These are phyloP conservation scores for Noctua janthe DNA, from an alignment of 2,888 invertebrate genomes.

Conservation along the genomic window DNA sequence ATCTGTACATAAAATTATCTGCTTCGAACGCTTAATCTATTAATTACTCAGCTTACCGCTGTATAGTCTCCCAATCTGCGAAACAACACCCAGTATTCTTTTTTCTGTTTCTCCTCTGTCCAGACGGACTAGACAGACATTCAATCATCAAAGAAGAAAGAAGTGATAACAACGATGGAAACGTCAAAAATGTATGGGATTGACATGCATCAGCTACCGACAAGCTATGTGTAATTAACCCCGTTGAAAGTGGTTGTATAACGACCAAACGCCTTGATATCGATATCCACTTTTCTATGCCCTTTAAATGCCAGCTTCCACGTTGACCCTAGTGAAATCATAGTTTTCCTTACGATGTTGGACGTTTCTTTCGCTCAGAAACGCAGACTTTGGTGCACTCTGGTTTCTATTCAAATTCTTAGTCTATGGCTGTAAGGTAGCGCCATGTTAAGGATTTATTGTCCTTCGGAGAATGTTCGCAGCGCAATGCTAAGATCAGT, in stretches of 20 bases:
- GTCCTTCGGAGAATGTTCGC: slow-evolving; percentile 57
- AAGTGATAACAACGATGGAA: background rate
- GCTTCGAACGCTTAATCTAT: background rate
- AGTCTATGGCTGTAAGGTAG: slow-evolving; percentile 52
- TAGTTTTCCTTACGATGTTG: background rate
- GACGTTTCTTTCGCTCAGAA: background rate
- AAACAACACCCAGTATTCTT: background rate
- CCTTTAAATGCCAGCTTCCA: background rate
- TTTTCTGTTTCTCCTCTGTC: background rate
- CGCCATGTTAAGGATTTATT: slow-evolving; percentile 74
- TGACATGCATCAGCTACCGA: background rate
- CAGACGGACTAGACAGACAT: background rate
- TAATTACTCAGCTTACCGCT: background rate
- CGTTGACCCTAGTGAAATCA: background rate
- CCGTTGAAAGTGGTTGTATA: background rate
- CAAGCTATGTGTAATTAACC: background rate
- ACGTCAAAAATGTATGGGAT: background rate
- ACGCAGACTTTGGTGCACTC: background rate
- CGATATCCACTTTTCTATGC: background rate
- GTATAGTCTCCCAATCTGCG: too few relatives aligned
- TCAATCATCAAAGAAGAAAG: background rate
- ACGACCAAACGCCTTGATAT: background rate
- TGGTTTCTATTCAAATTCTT: background rate
- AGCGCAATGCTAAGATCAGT: slow-evolving; percentile 46
- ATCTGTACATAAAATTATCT: background rate